Percentiles rank a stretch among this genome's conserved stretches.
Conservation (phyloP, 2,888 invertebrate genomes). For the Magallana nippona region DNA sequence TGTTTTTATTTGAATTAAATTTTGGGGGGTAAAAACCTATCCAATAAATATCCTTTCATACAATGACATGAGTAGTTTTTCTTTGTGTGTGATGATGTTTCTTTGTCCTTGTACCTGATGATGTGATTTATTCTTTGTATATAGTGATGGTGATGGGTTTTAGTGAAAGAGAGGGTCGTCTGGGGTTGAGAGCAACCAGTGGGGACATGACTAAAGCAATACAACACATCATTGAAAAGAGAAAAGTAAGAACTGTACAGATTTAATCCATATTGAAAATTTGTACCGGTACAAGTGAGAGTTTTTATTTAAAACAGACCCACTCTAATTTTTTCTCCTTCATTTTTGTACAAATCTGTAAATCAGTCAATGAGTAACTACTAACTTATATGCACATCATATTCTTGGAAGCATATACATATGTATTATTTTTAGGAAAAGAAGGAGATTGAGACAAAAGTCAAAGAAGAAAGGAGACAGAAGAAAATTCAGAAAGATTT, state of each 20-base stretch:
- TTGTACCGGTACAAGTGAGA: not conserved
- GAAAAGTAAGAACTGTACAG: conserved; percentile 77
- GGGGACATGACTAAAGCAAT: conserved; percentile 85
- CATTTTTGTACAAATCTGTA: too few relatives aligned
- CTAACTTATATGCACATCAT: too few relatives aligned
- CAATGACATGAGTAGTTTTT: too few relatives aligned
- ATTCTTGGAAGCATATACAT: not conserved
- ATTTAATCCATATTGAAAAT: not conserved
- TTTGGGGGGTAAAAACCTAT: too few relatives aligned
- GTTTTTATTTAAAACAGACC: not conserved
- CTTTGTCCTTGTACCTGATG: not conserved
- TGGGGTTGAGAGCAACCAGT: conserved; percentile 84
- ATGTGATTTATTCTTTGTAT: conserved; percentile 37
- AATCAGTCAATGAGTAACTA: too few relatives aligned
- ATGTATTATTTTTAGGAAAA: conserved; percentile 77
- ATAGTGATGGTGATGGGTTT: conserved; percentile 85
- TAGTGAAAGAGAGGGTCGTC: conserved; percentile 85
- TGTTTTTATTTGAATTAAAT: not conserved
- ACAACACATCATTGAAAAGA: conserved; percentile 83
- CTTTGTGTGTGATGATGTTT: not conserved
- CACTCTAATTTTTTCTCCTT: too few relatives aligned
- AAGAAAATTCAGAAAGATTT: conserved; percentile 81
- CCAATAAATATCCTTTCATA: too few relatives aligned
- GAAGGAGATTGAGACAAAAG: conserved; percentile 74
- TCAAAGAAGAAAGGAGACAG: conserved; percentile 68